Evolutionary conservation across 2,797 vertebrate genomes (phyloP), one percentile per base, ranked within the genome.

Genomic region (Pangasius sanitwongsei): DNA sequence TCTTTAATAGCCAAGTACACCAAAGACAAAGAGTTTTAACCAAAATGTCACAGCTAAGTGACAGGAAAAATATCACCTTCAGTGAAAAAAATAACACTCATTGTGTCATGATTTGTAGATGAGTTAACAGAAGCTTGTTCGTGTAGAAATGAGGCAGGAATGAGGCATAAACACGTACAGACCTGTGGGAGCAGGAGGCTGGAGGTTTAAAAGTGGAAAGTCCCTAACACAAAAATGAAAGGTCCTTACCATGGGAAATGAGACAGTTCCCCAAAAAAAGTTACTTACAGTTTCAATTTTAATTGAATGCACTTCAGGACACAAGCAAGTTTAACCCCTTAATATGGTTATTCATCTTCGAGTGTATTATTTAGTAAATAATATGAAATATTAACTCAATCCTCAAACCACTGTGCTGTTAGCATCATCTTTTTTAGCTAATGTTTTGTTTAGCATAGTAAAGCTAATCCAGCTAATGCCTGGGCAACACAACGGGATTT

Each of bases 61-160:
- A 80, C 77, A 31, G 77, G 25, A 2, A 78, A n/a, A 78, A 78
- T 7, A 78, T 53, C 75, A 78, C 84, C 48, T n/a, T 78, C 13
- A 78, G 48, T 55, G n/a, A 55, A 78, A 13, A 55, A 20, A 57
- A 23, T n/a, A 78, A 48, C n/a, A 16, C n/a, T 20, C 23, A 83
- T 25, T 83, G 80, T 25, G 55, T 57, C 2, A 34, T 23, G 0
- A 28, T 41, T 63, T n/a, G 23, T 7, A 63, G 59, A 13, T 15
- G 4, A 77, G 37, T 23, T 3, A 23, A 6, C 44, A 77, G 12
- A 74, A 15, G 74, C 5, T 50, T 50, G 74, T 77, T 78, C 12
- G 1, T 15, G 8, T 55, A 31, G 15, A 81, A 59, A 57, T 20
- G 53, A 31, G 16, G 25, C 44, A 55, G 34, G 34, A 41, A 41